Percentiles rank a stretch among this genome's conserved stretches.
phyloP scores from a whole-genome alignment of 2,797 vertebrate species.

The Cirrhinus mrigala region DNA sequence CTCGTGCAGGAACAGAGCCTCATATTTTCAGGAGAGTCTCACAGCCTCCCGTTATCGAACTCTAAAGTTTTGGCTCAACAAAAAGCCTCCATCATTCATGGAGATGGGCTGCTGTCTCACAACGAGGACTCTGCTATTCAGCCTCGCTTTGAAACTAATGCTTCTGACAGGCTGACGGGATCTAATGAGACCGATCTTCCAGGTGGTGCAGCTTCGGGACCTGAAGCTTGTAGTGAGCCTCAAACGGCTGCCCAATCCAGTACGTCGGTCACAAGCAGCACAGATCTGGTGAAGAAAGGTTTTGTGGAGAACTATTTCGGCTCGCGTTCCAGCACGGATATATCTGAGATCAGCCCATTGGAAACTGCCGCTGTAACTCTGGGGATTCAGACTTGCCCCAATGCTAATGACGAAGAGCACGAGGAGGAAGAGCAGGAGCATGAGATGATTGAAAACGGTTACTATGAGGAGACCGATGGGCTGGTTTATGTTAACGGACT shows the following conservation, averaged over 20 bases:
- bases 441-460: constrained; percentile 97
- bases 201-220: constrained; percentile 63
- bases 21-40: constrained; percentile 80
- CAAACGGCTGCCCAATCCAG: constrained; percentile 77
- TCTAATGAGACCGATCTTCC: constrained; percentile 69
- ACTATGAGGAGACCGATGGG: constrained; percentile 91
- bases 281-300: constrained; percentile 93
- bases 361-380: constrained; percentile 81
- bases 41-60: constrained; percentile 50
- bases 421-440: constrained; percentile 84
- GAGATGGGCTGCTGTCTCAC: constrained; percentile 21
- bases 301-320: constrained; percentile 98
- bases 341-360: constrained; percentile 85
- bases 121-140: constrained; percentile 37
- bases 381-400: constrained; percentile 72
- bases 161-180: constrained; percentile 65
- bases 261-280: constrained; percentile 86
- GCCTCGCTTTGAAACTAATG: constrained; percentile 41
- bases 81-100: constrained; percentile 1
- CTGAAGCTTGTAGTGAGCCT: constrained; percentile 72
- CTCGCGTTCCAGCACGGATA: constrained; percentile 86
- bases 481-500: constrained; percentile 81
- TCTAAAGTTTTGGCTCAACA: constrained; percentile 37
- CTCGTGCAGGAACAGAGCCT: constrained; percentile 85
- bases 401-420: constrained; percentile 73